These are phyloP conservation scores for Lithophane ornitopus DNA, from an alignment of 2,888 invertebrate species.

Conservation along the genomic window DNA sequence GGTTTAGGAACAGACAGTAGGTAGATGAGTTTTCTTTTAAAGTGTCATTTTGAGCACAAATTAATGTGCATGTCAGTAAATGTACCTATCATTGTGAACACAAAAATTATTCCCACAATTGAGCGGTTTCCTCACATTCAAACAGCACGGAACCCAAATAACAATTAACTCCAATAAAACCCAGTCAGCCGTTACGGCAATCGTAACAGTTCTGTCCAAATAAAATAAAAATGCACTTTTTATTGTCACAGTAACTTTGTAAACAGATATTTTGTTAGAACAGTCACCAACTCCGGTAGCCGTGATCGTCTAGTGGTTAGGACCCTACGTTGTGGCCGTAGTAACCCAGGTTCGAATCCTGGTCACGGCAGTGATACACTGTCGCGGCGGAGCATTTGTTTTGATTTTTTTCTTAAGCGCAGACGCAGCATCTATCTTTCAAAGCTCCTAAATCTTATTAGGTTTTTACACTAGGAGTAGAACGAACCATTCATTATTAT, in stretches of 20 bases:
- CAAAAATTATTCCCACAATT: not conserved
- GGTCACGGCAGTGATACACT: constrained; percentile 76
- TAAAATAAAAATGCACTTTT: constrained; percentile 51
- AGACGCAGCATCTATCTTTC: too few species aligned
- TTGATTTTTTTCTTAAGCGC: constrained; percentile 4
- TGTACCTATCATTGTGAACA: not conserved
- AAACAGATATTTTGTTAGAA: not conserved
- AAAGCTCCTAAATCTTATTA: not conserved
- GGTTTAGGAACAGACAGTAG: not conserved
- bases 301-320: constrained; percentile 94
- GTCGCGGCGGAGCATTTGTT: not conserved
- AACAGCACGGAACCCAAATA: constrained; percentile 16
- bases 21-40: too few species aligned
- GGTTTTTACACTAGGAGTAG: not conserved
- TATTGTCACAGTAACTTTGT: constrained; percentile 10
- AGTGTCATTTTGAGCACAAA: too few species aligned
- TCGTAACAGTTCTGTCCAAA: constrained; percentile 23
- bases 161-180: constrained; percentile 22
- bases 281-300: constrained; percentile 56
- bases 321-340: constrained; percentile 92
- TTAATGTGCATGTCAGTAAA: not conserved
- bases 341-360: constrained; percentile 93
- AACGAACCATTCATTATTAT: not conserved
- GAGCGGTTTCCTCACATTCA: not conserved
- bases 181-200: constrained; percentile 22